Conservation (phyloP, 1,140 invertebrate genomes). For the Caenorhabditis briggsae region DNA sequence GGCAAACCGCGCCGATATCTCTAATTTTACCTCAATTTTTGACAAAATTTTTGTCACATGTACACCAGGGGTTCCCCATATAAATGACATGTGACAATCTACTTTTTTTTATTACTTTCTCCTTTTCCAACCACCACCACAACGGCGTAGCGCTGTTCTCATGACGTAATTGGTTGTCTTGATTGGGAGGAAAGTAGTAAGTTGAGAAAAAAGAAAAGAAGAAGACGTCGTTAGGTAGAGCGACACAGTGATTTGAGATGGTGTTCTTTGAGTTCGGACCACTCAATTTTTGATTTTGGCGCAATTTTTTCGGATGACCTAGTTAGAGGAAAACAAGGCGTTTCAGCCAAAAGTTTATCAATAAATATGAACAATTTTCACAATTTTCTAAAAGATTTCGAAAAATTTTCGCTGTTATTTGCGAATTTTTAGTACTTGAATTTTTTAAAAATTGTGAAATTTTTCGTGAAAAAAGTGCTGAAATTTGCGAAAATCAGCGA, state of each 20-base stretch:
- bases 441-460: too few species aligned
- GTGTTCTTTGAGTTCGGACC: background rate
- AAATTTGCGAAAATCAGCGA: too few species aligned
- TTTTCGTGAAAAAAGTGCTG: too few species aligned
- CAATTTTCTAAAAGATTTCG: too few species aligned
- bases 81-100: background rate
- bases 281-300: too few species aligned
- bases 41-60: background rate
- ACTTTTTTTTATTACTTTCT: background rate
- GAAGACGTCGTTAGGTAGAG: background rate
- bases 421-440: too few species aligned
- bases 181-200: background rate
- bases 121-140: too few species aligned
- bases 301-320: too few species aligned
- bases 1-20: background rate
- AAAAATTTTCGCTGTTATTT: too few species aligned
- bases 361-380: too few species aligned
- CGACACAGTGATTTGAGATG: background rate
- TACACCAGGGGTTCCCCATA: conserved; percentile 18
- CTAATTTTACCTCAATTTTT: background rate
- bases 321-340: too few species aligned
- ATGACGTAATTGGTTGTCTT: conserved; percentile 44
- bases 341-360: too few species aligned
- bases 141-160: conserved; percentile 36
- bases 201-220: background rate